phyloP scores from a whole-genome alignment of 2,888 invertebrate species.

The Pyrrhia umbra region DNA sequence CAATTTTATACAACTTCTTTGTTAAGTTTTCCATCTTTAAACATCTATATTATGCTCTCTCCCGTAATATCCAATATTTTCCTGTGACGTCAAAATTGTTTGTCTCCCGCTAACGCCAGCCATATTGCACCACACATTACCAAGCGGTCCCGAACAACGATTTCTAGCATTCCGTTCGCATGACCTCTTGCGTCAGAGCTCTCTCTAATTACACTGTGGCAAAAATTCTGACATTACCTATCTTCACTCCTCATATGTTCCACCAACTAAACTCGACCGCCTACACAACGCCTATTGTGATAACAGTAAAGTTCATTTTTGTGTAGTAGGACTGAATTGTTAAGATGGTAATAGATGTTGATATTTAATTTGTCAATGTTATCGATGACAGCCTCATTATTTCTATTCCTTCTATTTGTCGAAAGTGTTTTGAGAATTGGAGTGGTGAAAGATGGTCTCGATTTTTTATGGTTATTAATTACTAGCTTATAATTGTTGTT shows the following conservation, averaged over 20 bases:
- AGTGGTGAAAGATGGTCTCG: constrained; percentile 74
- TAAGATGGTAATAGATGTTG: constrained; percentile 67
- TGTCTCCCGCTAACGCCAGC: constrained; percentile 41
- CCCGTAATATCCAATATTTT: no score
- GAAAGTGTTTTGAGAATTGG: constrained; percentile 71
- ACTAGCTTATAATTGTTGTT: constrained; percentile 61
- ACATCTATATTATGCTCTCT: neutral
- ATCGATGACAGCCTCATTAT: constrained; percentile 85
- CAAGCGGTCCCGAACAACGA: constrained; percentile 68
- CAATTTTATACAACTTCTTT: neutral
- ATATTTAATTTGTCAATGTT: constrained; percentile 89
- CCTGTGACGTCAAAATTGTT: constrained; percentile 1
- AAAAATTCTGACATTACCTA: constrained; percentile 82
- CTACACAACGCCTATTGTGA: constrained; percentile 45
- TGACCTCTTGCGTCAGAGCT: constrained; percentile 83
- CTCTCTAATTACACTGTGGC: constrained; percentile 86
- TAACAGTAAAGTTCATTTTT: constrained; percentile 55
- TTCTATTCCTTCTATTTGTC: constrained; percentile 73
- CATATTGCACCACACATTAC: constrained; percentile 52
- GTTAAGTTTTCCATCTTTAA: neutral
- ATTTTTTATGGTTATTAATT: constrained; percentile 69
- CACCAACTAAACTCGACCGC: constrained; percentile 64
- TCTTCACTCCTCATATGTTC: constrained; percentile 68
- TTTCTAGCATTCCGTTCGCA: constrained; percentile 85
- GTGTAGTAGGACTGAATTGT: neutral